phyloP scores from a whole-genome alignment of 1,140 invertebrate species.

The Drosophila truncata region DNA sequence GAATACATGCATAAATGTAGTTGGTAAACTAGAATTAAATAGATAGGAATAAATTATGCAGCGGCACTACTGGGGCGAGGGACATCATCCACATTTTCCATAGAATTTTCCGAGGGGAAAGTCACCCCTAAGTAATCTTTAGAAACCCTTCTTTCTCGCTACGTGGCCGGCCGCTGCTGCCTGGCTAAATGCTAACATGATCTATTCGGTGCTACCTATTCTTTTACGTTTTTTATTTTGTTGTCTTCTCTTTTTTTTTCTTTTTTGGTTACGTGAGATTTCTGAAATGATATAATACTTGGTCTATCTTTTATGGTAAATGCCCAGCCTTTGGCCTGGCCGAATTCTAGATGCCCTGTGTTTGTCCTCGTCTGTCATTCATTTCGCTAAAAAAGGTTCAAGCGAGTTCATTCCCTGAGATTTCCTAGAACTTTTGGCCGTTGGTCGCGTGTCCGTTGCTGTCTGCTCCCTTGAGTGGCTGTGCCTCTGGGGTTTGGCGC shows the following conservation, averaged over 20 bases:
- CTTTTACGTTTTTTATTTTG: slow-evolving; percentile 6
- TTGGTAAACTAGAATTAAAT: slow-evolving; percentile 17
- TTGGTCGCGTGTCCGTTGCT: slow-evolving; percentile 48
- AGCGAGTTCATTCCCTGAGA: background rate
- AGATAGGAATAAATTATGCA: slow-evolving; percentile 30
- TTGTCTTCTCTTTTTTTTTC: slow-evolving; percentile 21
- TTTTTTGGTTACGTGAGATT: slow-evolving; percentile 76
- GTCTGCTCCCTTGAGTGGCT: slow-evolving; percentile 53
- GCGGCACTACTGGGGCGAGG: background rate
- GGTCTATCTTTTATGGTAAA: slow-evolving; percentile 56
- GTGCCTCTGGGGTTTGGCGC: slow-evolving; percentile 34
- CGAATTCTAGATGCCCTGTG: slow-evolving; percentile 26
- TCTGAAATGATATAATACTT: slow-evolving; percentile 73
- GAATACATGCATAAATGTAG: slow-evolving; percentile 25
- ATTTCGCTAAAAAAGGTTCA: background rate
- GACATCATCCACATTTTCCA: background rate
- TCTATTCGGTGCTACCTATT: slow-evolving; percentile 25
- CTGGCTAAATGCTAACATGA: slow-evolving; percentile 49
- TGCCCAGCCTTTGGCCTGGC: slow-evolving; percentile 29
- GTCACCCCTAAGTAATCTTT: slow-evolving; percentile 18
- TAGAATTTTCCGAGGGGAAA: background rate
- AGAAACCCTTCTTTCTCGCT: background rate
- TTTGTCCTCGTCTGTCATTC: background rate
- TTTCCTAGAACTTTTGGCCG: slow-evolving; percentile 52
- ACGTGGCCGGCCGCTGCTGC: slow-evolving; percentile 1